A percentile compares a stretch with the other conserved stretches of the same genome.
phyloP scores from a whole-genome alignment of 64 coral and sea anemone genomes.

The Astreopora myriophthalma region DNA sequence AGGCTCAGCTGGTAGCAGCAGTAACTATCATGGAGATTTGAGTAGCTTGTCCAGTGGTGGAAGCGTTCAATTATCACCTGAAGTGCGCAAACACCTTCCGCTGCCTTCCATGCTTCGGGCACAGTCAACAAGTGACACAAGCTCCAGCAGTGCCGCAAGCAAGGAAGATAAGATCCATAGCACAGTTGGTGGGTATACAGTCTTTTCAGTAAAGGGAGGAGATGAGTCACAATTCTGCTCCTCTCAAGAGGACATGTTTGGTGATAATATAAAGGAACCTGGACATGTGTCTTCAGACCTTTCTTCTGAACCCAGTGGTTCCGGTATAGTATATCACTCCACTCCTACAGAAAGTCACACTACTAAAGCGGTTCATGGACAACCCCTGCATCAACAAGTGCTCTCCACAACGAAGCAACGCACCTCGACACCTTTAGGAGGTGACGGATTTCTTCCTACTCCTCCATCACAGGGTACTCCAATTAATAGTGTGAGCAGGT shows the following conservation, averaged over 20 bases:
- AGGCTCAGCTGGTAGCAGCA: constrained; percentile 39
- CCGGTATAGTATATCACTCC: constrained; percentile 29
- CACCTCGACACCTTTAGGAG: constrained; percentile 70
- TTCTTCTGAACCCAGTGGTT: background rate
- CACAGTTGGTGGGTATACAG: background rate
- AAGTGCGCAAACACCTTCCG: constrained; percentile 19
- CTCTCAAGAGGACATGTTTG: constrained; percentile 87
- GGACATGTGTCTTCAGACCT: background rate
- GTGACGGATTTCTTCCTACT: constrained; percentile 26
- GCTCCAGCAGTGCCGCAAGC: constrained; percentile 52
- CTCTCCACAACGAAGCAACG: constrained; percentile 18
- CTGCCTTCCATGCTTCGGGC: background rate
- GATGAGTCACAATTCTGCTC: constrained; percentile 21
- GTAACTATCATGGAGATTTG: constrained; percentile 68
- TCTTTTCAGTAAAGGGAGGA: background rate
- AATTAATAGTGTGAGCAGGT: constrained; percentile 20
- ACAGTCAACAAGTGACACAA: constrained; percentile 63
- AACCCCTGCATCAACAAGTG: constrained; percentile 42
- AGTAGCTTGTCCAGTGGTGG: constrained; percentile 39
- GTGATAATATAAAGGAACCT: background rate
- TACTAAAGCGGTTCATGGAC: background rate
- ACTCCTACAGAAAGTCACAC: constrained; percentile 58
- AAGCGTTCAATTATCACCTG: constrained; percentile 37
- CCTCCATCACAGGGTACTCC: constrained; percentile 64
- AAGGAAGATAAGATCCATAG: background rate